phyloP scores from a whole-genome alignment of 1,140 invertebrate species.

The Leptestheria dahalacensis region DNA sequence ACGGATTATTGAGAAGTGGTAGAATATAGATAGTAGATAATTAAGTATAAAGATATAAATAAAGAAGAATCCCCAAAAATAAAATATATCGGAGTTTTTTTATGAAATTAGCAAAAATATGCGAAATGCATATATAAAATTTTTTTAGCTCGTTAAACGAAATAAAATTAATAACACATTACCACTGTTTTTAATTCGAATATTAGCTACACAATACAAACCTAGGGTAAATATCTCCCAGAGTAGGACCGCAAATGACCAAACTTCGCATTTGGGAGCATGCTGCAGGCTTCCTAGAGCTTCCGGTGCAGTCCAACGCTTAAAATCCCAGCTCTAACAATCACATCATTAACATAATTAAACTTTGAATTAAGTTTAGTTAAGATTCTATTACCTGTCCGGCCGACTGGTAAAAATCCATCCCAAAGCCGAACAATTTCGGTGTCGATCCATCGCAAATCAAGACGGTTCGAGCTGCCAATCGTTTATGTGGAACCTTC shows the following conservation, averaged over 20 bases:
- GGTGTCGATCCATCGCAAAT: constrained; percentile 41
- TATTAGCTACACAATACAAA: constrained; percentile 21
- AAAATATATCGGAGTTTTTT: no score
- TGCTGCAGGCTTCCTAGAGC: constrained; percentile 47
- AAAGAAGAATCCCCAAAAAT: no score
- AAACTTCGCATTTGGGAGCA: constrained; percentile 54
- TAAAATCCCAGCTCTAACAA: constrained; percentile 40
- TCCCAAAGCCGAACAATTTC: constrained; percentile 55
- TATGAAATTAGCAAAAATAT: no score
- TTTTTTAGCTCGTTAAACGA: no score
- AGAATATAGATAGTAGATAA: no score
- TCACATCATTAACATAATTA: constrained; percentile 6
- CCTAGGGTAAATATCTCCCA: constrained; percentile 71
- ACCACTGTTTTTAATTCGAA: no score
- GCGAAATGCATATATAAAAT: no score
- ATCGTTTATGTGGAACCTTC: constrained; percentile 49
- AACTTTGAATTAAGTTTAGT: not conserved
- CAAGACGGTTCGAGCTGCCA: constrained; percentile 53
- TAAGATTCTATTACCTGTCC: constrained; percentile 26
- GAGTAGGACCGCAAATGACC: constrained; percentile 62
- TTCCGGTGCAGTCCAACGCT: constrained; percentile 61
- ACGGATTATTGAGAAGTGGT: no score
- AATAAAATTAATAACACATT: no score
- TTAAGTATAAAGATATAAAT: no score
- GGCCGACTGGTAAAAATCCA: constrained; percentile 36